Evolutionary conservation across 2,888 invertebrate genomes (phyloP).

Genomic region (Ecliptopera silaceata): DNA sequence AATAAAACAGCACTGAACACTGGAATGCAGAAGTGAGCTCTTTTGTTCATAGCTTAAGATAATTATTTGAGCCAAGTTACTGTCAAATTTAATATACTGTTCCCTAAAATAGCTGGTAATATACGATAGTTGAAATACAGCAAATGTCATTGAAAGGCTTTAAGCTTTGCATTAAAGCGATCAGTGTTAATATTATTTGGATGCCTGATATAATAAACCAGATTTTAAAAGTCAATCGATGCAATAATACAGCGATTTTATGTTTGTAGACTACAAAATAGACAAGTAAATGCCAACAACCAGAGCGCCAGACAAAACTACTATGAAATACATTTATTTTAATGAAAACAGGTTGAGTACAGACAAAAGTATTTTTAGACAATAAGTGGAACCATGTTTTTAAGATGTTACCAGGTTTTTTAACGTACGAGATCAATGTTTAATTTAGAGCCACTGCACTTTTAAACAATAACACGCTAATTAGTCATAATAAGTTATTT

Average conservation of each 20-base stretch:
- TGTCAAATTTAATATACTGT: not conserved
- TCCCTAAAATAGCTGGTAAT: not conserved
- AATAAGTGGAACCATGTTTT: no score
- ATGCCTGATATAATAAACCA: not conserved
- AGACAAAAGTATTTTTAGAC: no score
- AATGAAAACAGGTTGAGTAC: not conserved
- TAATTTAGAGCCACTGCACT: not conserved
- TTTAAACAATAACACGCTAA: conserved; percentile 4
- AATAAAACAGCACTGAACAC: conserved; percentile 48
- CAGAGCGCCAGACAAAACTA: not conserved
- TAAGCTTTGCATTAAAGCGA: not conserved
- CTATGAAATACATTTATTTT: not conserved
- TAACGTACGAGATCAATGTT: not conserved
- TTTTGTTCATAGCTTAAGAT: conserved; percentile 2
- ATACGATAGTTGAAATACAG: not conserved
- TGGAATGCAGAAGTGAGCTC: conserved; percentile 47
- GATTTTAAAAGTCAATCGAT: not conserved
- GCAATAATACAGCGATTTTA: not conserved
- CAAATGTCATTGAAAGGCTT: not conserved
- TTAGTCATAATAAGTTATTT: conserved; percentile 14
- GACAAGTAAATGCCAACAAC: not conserved
- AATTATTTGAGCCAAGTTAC: conserved; percentile 3
- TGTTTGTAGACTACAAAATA: not conserved
- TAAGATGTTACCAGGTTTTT: no score
- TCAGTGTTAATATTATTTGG: not conserved